Percentiles rank a stretch among this genome's conserved stretches.
phyloP scores from a whole-genome alignment of 1,140 invertebrate species.

The Euwallacea fornicatus region DNA sequence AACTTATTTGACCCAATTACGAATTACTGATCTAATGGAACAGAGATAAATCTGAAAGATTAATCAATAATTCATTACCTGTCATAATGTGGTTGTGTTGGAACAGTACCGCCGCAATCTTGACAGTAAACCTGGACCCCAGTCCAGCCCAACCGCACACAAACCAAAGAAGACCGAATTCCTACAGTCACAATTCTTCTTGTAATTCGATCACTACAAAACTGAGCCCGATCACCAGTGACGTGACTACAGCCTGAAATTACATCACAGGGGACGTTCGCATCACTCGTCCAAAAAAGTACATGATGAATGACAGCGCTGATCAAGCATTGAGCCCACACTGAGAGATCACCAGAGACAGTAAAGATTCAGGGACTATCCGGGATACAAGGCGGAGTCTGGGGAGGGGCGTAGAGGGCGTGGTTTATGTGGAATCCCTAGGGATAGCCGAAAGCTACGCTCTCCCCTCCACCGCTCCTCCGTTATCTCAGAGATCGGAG shows the following conservation, averaged over 20 bases:
- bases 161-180: not conserved
- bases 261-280: slow-evolving; percentile 1
- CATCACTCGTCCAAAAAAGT: not conserved
- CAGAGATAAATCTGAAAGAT: not conserved
- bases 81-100: not conserved
- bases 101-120: not conserved
- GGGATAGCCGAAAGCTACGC: slow-evolving; percentile 30
- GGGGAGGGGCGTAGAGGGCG: slow-evolving; percentile 29
- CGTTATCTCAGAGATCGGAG: slow-evolving; percentile 33
- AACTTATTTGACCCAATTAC: too few relatives aligned
- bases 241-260: not conserved
- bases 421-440: slow-evolving; percentile 31
- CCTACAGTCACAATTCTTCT: too few relatives aligned
- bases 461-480: slow-evolving; percentile 7
- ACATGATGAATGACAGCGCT: slow-evolving; percentile 21
- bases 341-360: slow-evolving; percentile 39
- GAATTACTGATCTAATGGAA: too few relatives aligned
- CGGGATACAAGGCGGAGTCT: slow-evolving; percentile 37
- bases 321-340: slow-evolving; percentile 36
- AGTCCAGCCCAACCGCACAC: not conserved
- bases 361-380: slow-evolving; percentile 37
- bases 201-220: too few relatives aligned
- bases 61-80: not conserved
- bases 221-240: not conserved
- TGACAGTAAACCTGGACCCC: not conserved